Percentiles rank a stretch among this genome's conserved stretches.
These are phyloP conservation scores for Esox niger DNA, from an alignment of 2,113 vertebrate species.

Conservation along the genomic window DNA sequence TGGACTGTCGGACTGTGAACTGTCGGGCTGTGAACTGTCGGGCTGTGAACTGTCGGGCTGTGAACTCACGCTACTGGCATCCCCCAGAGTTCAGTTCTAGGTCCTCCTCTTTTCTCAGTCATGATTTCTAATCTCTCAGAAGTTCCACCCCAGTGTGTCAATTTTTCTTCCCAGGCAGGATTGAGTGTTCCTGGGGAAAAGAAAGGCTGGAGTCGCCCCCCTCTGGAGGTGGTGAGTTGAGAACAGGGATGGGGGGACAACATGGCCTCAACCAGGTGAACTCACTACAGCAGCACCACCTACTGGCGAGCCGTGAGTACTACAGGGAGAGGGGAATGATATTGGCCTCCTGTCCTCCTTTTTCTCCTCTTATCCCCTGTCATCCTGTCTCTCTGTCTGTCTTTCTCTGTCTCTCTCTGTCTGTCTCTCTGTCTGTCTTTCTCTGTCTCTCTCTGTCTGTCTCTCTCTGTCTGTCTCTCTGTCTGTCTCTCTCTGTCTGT, in stretches of 20 bases:
- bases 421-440: background rate
- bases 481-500: too few species aligned
- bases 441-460: background rate
- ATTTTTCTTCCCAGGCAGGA: slow-evolving; percentile 57
- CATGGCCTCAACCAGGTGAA: slow-evolving; percentile 46
- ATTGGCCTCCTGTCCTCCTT: background rate
- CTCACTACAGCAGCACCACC: slow-evolving; percentile 31
- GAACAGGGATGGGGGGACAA: slow-evolving; percentile 17
- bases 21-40: too few species aligned
- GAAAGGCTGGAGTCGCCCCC: slow-evolving; percentile 65
- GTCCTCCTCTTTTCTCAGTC: too few species aligned
- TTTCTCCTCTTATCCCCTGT: background rate
- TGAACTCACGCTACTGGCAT: too few species aligned
- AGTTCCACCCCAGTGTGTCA: background rate
- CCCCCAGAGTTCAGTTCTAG: too few species aligned
- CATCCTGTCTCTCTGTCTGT: background rate
- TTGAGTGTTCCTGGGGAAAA: slow-evolving; percentile 71
- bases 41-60: too few species aligned
- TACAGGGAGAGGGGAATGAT: too few species aligned
- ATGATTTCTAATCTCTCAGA: background rate
- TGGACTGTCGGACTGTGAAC: too few species aligned
- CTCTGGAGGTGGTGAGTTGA: slow-evolving; percentile 37
- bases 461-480: background rate
- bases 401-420: background rate
- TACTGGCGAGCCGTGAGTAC: slow-evolving; percentile 64